These are phyloP conservation scores for Dendrocincla fuliginosa DNA, from an alignment of 2,797 vertebrate genomes.

Conservation along the genomic window DNA sequence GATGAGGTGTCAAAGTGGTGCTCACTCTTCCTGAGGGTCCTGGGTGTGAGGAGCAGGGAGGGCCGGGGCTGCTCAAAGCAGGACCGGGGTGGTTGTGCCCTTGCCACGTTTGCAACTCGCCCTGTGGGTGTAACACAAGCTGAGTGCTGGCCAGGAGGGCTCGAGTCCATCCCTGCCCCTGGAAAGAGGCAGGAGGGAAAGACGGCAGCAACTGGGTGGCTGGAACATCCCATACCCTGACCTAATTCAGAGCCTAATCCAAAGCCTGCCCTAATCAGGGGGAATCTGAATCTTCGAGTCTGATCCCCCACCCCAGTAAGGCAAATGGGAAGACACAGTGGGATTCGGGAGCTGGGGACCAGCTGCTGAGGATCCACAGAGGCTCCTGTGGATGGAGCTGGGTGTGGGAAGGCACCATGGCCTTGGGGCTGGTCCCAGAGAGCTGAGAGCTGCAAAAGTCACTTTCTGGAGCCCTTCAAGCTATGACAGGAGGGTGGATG, in stretches of 20 bases:
- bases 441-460: fast-evolving
- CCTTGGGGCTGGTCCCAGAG: fast-evolving
- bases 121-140: neutral
- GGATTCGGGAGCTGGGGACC: neutral
- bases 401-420: fast-evolving
- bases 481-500: neutral
- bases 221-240: neutral
- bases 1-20: fast-evolving
- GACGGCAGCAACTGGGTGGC: fast-evolving
- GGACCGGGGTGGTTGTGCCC: fast-evolving
- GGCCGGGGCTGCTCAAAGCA: fast-evolving
- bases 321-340: neutral
- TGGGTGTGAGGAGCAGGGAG: fast-evolving
- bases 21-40: neutral
- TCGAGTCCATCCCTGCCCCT: fast-evolving
- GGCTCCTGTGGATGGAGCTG: fast-evolving
- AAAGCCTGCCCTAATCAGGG: neutral
- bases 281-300: neutral
- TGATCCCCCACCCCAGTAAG: neutral
- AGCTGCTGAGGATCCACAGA: neutral
- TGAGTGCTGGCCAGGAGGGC: fast-evolving
- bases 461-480: fast-evolving
- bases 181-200: neutral
- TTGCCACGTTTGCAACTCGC: fast-evolving
- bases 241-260: conserved; percentile 45